Percentiles rank a stretch among this genome's conserved stretches.
These are phyloP conservation scores for Etheostoma perlongum DNA, from an alignment of 2,797 vertebrate species.

Conservation along the genomic window DNA sequence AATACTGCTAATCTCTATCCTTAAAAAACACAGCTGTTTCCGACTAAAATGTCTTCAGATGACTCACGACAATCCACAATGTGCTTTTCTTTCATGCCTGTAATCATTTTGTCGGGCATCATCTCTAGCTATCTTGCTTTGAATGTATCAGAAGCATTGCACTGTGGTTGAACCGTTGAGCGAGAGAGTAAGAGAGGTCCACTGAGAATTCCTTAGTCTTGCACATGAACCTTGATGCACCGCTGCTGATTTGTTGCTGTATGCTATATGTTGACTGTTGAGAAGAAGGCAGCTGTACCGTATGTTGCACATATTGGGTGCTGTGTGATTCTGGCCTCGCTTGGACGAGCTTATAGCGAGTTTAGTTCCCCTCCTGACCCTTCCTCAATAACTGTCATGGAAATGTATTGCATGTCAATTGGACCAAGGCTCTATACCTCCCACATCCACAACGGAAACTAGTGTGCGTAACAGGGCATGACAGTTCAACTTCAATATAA, in stretches of 20 bases:
- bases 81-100: constrained; percentile 34
- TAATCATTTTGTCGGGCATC: constrained; percentile 39
- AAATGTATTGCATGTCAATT: constrained; percentile 46
- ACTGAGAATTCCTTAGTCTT: neutral
- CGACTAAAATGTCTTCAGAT: constrained; percentile 5
- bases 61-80: constrained; percentile 23
- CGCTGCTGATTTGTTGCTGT: constrained; percentile 18
- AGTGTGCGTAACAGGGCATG: constrained; percentile 19
- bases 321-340: constrained; percentile 18
- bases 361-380: constrained; percentile 27
- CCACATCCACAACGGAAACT: constrained; percentile 4
- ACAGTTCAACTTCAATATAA: constrained; percentile 22
- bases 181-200: neutral
- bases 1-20: constrained; percentile 17
- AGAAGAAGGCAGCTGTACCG: constrained; percentile 16
- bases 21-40: constrained; percentile 26
- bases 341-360: constrained; percentile 1
- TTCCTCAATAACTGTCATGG: constrained; percentile 27
- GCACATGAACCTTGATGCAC: constrained; percentile 6
- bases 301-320: neutral
- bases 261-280: constrained; percentile 31
- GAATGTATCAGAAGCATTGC: constrained; percentile 1
- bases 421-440: constrained; percentile 30
- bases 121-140: neutral
- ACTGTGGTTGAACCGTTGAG: constrained; percentile 35